Conservation (phyloP, 2,888 invertebrate genomes). For the Hemaris fuciformis region DNA sequence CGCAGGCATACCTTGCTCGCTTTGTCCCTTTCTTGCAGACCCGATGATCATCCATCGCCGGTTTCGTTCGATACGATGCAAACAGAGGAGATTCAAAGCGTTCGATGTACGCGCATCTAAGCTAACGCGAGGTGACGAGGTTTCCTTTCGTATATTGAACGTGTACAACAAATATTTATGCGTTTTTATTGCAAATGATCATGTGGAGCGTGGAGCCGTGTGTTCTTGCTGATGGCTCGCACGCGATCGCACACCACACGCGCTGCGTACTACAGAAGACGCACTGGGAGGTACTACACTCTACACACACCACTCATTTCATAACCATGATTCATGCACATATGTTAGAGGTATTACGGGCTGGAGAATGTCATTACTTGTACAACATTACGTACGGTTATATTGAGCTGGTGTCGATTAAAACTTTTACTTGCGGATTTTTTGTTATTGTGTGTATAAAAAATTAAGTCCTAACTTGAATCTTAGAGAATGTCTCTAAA, state of each 20-base stretch:
- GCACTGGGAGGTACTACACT: neutral
- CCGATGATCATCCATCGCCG: conserved; percentile 49
- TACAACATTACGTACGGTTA: neutral
- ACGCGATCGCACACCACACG: neutral
- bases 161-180: conserved; percentile 34
- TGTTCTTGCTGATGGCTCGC: neutral
- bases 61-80: conserved; percentile 45
- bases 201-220: conserved; percentile 9
- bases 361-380: neutral
- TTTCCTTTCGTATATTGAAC: conserved; percentile 45
- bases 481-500: too few species aligned
- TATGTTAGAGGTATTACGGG: neutral
- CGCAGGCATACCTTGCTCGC: conserved; percentile 31
- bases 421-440: too few species aligned
- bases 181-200: conserved; percentile 13
- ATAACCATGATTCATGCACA: neutral
- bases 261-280: neutral
- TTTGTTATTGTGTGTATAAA: too few species aligned
- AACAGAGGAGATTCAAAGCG: conserved; percentile 23
- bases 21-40: conserved; percentile 43
- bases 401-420: too few species aligned
- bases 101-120: conserved; percentile 37
- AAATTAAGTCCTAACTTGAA: too few species aligned
- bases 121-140: neutral
- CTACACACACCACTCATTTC: too few species aligned